Evolutionary conservation across 2,888 invertebrate genomes (phyloP).

Genomic region (Marasmarcha lunaedactyla): DNA sequence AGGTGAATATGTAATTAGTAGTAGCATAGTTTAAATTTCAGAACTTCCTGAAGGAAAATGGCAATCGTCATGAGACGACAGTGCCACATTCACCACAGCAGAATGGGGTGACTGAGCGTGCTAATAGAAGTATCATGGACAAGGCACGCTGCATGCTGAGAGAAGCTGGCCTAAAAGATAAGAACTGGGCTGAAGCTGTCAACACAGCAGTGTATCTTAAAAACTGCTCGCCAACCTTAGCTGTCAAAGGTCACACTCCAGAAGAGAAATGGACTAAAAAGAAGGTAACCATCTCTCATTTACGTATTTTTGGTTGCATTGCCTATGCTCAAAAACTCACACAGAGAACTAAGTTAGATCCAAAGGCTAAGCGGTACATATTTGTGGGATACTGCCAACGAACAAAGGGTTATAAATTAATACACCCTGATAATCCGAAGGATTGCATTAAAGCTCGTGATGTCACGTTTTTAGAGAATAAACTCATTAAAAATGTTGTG

Average conservation of each 20-base stretch:
- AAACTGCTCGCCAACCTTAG: slow-evolving; percentile 13
- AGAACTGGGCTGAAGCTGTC: slow-evolving; percentile 15
- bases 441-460: slow-evolving; percentile 11
- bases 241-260: slow-evolving; percentile 12
- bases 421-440: slow-evolving; percentile 9
- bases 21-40: slow-evolving; percentile 1
- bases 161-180: slow-evolving; percentile 10
- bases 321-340: slow-evolving; percentile 12
- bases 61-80: slow-evolving; percentile 19
- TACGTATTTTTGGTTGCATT: slow-evolving; percentile 14
- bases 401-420: slow-evolving; percentile 9
- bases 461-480: slow-evolving; percentile 11
- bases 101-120: slow-evolving; percentile 25
- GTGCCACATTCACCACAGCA: slow-evolving; percentile 21
- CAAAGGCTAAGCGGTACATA: slow-evolving; percentile 9
- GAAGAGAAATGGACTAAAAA: slow-evolving; percentile 8
- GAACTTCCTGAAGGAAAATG: slow-evolving; percentile 10
- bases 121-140: slow-evolving; percentile 12
- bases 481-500: slow-evolving; percentile 3
- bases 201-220: slow-evolving; percentile 13
- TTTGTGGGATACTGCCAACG: slow-evolving; percentile 10
- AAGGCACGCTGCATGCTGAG: slow-evolving; percentile 12
- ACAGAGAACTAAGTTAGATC: slow-evolving; percentile 12
- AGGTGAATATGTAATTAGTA: slow-evolving; percentile 4
- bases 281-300: slow-evolving; percentile 8